phyloP scores from a whole-genome alignment of 2,888 invertebrate genomes.

The Maniola hyperantus region DNA sequence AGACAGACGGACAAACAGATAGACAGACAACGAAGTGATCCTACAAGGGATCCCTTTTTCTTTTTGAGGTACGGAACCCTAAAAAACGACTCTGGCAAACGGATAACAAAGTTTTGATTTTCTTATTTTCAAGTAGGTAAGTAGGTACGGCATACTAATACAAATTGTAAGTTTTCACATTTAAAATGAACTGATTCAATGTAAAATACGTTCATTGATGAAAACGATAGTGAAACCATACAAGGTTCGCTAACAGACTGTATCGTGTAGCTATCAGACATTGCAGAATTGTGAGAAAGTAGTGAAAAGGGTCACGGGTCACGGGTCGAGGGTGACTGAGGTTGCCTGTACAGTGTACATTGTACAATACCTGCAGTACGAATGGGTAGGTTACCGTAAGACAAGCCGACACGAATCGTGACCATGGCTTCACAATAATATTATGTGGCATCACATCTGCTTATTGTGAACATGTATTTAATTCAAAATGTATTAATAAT shows the following conservation, averaged over 20 bases:
- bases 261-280: neutral
- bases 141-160: too few species aligned
- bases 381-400: neutral
- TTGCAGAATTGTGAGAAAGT: conserved; percentile 8
- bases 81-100: too few species aligned
- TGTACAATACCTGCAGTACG: neutral
- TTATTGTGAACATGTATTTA: neutral
- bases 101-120: too few species aligned
- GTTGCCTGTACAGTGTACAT: neutral
- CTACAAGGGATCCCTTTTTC: too few species aligned
- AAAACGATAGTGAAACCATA: neutral
- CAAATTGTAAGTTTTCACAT: too few species aligned
- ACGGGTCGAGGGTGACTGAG: conserved; percentile 1
- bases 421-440: neutral
- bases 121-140: too few species aligned
- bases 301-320: conserved; percentile 13
- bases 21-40: too few species aligned
- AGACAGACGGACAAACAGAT: too few species aligned
- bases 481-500: neutral
- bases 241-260: neutral
- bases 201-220: neutral
- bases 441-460: neutral
- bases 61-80: too few species aligned
- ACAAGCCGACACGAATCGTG: conserved; percentile 4
- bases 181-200: neutral